phyloP scores from a whole-genome alignment of 2,113 vertebrate genomes.

The Cromileptes altivelis region DNA sequence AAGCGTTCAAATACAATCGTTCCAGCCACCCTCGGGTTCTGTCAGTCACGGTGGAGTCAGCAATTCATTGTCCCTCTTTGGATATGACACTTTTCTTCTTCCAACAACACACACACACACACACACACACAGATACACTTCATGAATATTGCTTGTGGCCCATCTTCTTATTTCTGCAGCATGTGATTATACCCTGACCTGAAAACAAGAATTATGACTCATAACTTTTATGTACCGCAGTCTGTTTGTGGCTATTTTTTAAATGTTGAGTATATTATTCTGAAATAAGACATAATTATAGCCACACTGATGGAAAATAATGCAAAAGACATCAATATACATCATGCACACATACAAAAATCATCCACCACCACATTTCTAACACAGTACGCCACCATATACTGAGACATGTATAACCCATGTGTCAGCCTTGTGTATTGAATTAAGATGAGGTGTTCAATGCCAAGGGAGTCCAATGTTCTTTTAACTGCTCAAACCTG shows the following conservation, averaged over 20 bases:
- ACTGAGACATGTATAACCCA: not conserved
- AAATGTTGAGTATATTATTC: not conserved
- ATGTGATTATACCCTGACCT: conserved; percentile 29
- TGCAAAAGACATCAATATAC: not conserved
- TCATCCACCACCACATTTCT: not conserved
- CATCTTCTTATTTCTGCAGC: conserved; percentile 25
- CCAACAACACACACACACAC: not conserved
- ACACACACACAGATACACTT: not conserved
- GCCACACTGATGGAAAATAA: not conserved
- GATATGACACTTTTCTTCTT: conserved; percentile 37
- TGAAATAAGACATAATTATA: not conserved
- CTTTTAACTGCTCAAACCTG: not conserved
- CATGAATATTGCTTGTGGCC: not conserved
- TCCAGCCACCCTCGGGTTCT: conserved; percentile 34
- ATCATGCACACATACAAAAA: not conserved
- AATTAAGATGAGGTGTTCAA: not conserved
- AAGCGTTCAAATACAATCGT: conserved; percentile 45
- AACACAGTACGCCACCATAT: too few relatives aligned
- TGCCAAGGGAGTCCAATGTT: not conserved
- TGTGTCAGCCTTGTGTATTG: not conserved
- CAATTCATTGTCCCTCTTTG: conserved; percentile 27
- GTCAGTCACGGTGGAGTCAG: conserved; percentile 42
- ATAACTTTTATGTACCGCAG: conserved; percentile 3
- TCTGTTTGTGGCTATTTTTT: conserved; percentile 24
- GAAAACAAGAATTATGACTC: conserved; percentile 50